phyloP scores from a whole-genome alignment of 2,113 vertebrate species.

The Brachirus orientalis region DNA sequence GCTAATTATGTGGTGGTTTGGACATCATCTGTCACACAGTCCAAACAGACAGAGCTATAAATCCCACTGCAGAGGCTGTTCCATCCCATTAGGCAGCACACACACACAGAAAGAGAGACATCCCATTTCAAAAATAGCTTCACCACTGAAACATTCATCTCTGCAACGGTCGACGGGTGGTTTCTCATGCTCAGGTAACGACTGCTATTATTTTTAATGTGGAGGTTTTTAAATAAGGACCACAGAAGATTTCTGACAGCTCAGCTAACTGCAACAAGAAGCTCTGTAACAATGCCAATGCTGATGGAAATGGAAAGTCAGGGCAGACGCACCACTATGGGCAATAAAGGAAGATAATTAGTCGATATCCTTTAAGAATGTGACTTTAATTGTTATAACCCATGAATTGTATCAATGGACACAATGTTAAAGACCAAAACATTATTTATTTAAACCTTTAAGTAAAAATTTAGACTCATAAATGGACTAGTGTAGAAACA shows the following conservation, averaged over 20 bases:
- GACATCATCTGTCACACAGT: slow-evolving; percentile 35
- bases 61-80: slow-evolving; percentile 38
- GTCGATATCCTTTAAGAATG: too few relatives aligned
- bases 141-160: slow-evolving; percentile 49
- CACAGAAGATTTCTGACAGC: slow-evolving; percentile 62
- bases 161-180: slow-evolving; percentile 52
- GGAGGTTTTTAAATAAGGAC: slow-evolving; percentile 60
- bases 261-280: slow-evolving; percentile 31
- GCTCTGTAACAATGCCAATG: slow-evolving; percentile 8
- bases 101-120: background rate
- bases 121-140: slow-evolving; percentile 49
- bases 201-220: slow-evolving; percentile 63
- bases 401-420: too few relatives aligned
- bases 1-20: slow-evolving; percentile 39
- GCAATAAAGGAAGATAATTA: too few relatives aligned
- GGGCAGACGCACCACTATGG: background rate
- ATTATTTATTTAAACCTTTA: too few relatives aligned
- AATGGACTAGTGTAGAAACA: too few relatives aligned
- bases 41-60: slow-evolving; percentile 43
- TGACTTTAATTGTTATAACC: too few relatives aligned
- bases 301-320: slow-evolving; percentile 4
- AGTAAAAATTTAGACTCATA: too few relatives aligned
- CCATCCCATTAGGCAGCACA: slow-evolving; percentile 37
- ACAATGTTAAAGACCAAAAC: too few relatives aligned
- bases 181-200: slow-evolving; percentile 65